A percentile compares a stretch with the other conserved stretches of the same genome.
Evolutionary conservation across 2,888 invertebrate species (phyloP).

Genomic region (Venusia cambrica): DNA sequence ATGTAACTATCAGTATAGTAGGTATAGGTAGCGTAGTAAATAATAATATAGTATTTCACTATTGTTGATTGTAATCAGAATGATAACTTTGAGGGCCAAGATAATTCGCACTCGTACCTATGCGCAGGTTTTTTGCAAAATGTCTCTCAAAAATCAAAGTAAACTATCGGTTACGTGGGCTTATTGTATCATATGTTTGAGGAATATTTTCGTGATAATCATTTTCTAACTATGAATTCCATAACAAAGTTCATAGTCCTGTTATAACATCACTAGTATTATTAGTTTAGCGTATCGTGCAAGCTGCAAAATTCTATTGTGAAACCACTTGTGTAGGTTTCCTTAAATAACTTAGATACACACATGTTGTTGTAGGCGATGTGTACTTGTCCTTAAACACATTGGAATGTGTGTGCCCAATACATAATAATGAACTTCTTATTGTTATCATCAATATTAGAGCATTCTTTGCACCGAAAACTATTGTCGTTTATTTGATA

Average conservation of each 20-base stretch:
- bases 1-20: too few species aligned
- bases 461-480: too few species aligned
- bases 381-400: slow-evolving; percentile 9
- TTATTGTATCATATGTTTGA: too few species aligned
- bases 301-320: slow-evolving; percentile 27
- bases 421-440: slow-evolving; percentile 24
- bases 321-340: slow-evolving; percentile 21
- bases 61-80: slow-evolving; percentile 21
- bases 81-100: slow-evolving; percentile 28
- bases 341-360: slow-evolving; percentile 4
- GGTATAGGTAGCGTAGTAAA: too few species aligned
- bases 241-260: too few species aligned
- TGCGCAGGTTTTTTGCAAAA: slow-evolving; percentile 17
- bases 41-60: slow-evolving; percentile 13
- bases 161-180: too few species aligned
- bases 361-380: slow-evolving; percentile 6
- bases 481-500: too few species aligned
- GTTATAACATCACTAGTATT: slow-evolving; percentile 15
- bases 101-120: slow-evolving; percentile 25
- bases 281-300: slow-evolving; percentile 36
- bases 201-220: too few species aligned
- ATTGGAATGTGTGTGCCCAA: slow-evolving; percentile 18
- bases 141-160: not conserved
- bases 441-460: too few species aligned
- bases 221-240: too few species aligned